Base-by-base conservation (phyloP, 2,113 vertebrate genomes). In the Cygnus atratus region DNA sequence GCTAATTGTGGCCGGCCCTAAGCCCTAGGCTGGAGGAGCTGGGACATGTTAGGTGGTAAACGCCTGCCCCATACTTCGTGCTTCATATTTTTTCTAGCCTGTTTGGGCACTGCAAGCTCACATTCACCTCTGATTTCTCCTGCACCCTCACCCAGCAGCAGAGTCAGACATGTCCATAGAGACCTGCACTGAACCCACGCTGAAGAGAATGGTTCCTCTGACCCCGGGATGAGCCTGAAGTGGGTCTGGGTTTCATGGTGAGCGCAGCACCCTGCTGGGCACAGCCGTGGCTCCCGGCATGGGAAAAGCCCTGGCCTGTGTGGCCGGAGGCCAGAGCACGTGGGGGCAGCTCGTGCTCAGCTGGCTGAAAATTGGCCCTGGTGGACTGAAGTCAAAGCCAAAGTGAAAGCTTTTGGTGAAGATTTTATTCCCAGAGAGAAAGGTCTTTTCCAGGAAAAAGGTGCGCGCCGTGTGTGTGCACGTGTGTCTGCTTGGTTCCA, bases 51-150 rank as follows among this genome's bases (percentile, higher is more conserved):
- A 1, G 35, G 44, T 22, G 44, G 25, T 7, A 1, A 79, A 19
- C 2, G 21, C 35, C 0, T 0, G 7, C 52, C 65, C 39, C 13
- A 1, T 19, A 31, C 2, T 5, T 43, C 13, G 0, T 21, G n/a
- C 2, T 5, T 43, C 17, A 6, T 3, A 0, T 77, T 73, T 81
- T 39, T 43, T 41, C 37, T 37, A 54, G 62, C 16, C 29, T 52
- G 22, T 63, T 54, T 19, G 37, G 29, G 35, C 58, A 19, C 0
- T 1, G 0, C 39, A 33, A n/a, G 61, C 81, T 8, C 35, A 41
- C 19, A 2, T 33, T 74, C 35, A 57, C n/a, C 22, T 74, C 71
- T 18, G 59, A 5, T 50, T 55, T 39, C 66, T 58, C n/a, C 52
- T 66, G 35, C 14, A 35, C 21, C 62, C 35, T 85, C 67, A 29